Evolutionary conservation across 2,888 invertebrate genomes (phyloP).

Genomic region (Thera obeliscata): DNA sequence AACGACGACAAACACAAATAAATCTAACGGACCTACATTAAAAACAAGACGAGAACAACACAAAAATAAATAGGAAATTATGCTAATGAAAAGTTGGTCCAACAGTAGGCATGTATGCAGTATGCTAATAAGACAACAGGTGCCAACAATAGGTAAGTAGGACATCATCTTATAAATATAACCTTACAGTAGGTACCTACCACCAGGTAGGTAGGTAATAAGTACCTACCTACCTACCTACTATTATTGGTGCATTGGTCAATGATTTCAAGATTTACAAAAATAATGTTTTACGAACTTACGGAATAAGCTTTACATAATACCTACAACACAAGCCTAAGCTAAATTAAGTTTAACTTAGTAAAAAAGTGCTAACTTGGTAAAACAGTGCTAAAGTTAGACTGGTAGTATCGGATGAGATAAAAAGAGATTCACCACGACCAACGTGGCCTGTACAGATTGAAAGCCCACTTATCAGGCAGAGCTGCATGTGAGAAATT

Average conservation of each 20-base stretch:
- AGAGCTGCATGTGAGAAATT: constrained; percentile 87
- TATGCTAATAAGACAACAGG: too few relatives aligned
- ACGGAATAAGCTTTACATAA: constrained; percentile 3
- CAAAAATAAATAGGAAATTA: constrained; percentile 34
- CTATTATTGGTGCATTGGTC: background rate
- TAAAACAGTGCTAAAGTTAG: background rate
- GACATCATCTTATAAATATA: too few relatives aligned
- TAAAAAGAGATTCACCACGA: constrained; percentile 78
- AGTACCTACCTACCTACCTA: background rate
- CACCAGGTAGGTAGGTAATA: background rate
- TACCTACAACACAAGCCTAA: constrained; percentile 14
- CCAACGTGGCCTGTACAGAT: constrained; percentile 84
- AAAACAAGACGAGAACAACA: constrained; percentile 53
- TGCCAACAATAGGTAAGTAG: too few relatives aligned
- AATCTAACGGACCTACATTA: constrained; percentile 39
- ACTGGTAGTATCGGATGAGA: background rate
- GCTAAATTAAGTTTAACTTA: constrained; percentile 17
- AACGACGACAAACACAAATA: constrained; percentile 28
- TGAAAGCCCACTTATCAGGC: constrained; percentile 90
- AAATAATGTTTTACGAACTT: background rate
- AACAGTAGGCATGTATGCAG: background rate
- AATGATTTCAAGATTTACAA: constrained; percentile 2
- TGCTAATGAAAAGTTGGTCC: constrained; percentile 3
- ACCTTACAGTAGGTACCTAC: too few relatives aligned
- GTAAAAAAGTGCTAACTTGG: background rate